Base-by-base conservation (phyloP, 2,113 vertebrate species). In the Rallus limicola region DNA sequence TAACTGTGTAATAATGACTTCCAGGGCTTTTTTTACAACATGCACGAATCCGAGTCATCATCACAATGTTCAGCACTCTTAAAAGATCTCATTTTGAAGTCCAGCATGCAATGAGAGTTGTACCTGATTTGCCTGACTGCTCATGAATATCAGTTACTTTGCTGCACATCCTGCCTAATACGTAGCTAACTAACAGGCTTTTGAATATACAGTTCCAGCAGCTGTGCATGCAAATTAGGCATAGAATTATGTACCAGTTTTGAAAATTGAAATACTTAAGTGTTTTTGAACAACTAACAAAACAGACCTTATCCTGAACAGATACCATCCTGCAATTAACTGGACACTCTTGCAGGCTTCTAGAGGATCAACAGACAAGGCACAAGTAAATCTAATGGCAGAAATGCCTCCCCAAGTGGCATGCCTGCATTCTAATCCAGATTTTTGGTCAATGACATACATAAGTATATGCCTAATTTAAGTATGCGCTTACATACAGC, bases 211-310 rank as follows among this genome's bases (percentile, higher is more conserved):
- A 77, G 38, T 77, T 86, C 53, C 42, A 88, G 36, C 12, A 88
- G n/a, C 83, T 26, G 59, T 94, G 82, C 88, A 68, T 86, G 87
- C 85, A 93, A 94, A 96, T 90, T 93, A 96, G 93, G 79, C 93
- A 95, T 31, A 94, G 20, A 96, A 80, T 93, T 90, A 96, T 69
- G 40, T 80, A 95, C 19, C 6, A 29, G 13, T 59, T 87, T 46
- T 59, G 44, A 52, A 86, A 86, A 82, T 13, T 1, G 0, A 72
- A 88, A 59, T 23, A 68, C 3, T 50, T 9, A 13, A 38, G 10
- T 28, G 9, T 36, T 87, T 84, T 63, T 53, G 64, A 75, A 55
- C 4, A 2, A 55, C 15, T 33, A 29, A 74, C 15, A 52, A 92
- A 79, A 33, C 3, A 75, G 21, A 89, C 33, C 10, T 75, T 67